Evolutionary conservation across 2,888 invertebrate species (phyloP).

Genomic region (Epirrhoe alternata): DNA sequence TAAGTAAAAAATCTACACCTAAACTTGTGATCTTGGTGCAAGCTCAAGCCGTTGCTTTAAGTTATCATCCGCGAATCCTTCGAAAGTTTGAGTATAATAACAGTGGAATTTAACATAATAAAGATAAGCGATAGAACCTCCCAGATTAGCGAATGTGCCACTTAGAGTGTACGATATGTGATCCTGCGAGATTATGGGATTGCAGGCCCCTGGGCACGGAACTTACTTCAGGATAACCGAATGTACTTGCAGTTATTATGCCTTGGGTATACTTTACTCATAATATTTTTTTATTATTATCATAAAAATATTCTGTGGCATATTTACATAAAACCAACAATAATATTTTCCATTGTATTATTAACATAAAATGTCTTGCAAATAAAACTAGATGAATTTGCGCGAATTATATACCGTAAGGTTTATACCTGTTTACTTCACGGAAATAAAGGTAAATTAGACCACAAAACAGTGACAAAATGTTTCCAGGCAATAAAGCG

Average conservation of each 20-base stretch:
- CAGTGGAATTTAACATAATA: slow-evolving; percentile 24
- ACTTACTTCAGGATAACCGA: neutral
- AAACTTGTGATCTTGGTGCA: neutral
- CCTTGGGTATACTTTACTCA: neutral
- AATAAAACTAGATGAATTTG: slow-evolving; percentile 15
- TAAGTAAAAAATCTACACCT: neutral
- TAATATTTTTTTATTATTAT: neutral
- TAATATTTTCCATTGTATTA: neutral
- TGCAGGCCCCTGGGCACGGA: slow-evolving; percentile 15
- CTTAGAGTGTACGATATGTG: slow-evolving; percentile 25
- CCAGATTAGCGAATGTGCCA: slow-evolving; percentile 33
- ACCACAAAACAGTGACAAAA: slow-evolving; percentile 44
- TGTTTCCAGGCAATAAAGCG: slow-evolving; percentile 45
- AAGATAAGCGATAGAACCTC: slow-evolving; percentile 23
- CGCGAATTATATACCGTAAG: slow-evolving; percentile 11
- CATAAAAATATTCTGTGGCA: slow-evolving; percentile 9
- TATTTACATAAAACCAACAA: neutral
- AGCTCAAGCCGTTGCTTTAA: neutral
- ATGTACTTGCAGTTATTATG: neutral
- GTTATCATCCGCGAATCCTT: slow-evolving; percentile 7
- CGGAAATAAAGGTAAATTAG: slow-evolving; percentile 43
- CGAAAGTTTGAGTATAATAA: slow-evolving; percentile 21
- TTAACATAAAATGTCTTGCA: neutral
- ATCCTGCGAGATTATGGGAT: slow-evolving; percentile 30
- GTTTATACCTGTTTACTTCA: slow-evolving; percentile 22